These are phyloP conservation scores for Acanthosoma haemorrhoidale DNA, from an alignment of 2,888 invertebrate genomes.

Conservation along the genomic window DNA sequence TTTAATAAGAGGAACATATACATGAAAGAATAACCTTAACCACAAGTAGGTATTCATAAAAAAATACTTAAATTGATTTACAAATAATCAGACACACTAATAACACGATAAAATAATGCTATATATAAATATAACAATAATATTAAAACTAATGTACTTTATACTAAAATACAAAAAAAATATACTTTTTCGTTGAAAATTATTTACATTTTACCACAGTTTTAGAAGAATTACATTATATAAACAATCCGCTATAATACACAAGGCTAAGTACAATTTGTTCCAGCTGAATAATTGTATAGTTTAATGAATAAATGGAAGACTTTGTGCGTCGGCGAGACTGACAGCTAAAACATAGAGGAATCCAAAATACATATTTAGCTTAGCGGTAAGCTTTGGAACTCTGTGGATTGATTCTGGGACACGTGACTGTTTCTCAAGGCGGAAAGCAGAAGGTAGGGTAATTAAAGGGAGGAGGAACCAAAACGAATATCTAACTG, in stretches of 20 bases:
- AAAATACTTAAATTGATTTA: constrained; percentile 16
- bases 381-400: constrained; percentile 80
- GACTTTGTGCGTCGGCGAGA: constrained; percentile 44
- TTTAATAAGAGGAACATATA: constrained; percentile 14
- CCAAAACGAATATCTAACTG: constrained; percentile 79
- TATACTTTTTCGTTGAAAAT: constrained; percentile 16
- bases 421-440: constrained; percentile 81
- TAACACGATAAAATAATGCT: constrained; percentile 17
- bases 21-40: constrained; percentile 22
- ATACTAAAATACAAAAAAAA: constrained; percentile 23
- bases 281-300: constrained; percentile 2
- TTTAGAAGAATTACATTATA: constrained; percentile 8
- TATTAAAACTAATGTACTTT: constrained; percentile 17
- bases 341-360: constrained; percentile 80
- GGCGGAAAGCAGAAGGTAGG: constrained; percentile 79
- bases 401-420: constrained; percentile 72
- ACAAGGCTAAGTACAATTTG: constrained; percentile 22
- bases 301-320: constrained; percentile 42
- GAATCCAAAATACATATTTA: constrained; percentile 86
- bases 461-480: constrained; percentile 84
- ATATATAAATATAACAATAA: constrained; percentile 18
- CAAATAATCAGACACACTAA: constrained; percentile 17
- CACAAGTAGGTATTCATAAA: constrained; percentile 8
- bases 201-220: constrained; percentile 14
- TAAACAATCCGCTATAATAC: constrained; percentile 25